These are phyloP conservation scores for Rhinoptilus africanus DNA, from an alignment of 2,113 vertebrate genomes.

Conservation along the genomic window DNA sequence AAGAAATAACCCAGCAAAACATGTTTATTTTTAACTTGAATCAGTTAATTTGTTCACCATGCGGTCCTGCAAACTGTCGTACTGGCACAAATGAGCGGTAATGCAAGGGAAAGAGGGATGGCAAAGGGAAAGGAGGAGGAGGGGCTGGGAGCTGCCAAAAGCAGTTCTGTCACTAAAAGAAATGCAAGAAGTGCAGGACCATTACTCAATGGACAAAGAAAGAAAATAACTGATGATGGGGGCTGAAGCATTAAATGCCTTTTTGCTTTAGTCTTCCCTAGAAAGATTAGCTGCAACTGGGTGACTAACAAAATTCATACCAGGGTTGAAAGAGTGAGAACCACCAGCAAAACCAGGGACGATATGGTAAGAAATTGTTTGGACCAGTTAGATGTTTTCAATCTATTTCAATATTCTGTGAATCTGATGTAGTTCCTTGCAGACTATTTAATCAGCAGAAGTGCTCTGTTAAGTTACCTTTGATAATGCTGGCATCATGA, in stretches of 20 bases:
- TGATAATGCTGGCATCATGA: not conserved
- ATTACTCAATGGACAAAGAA: not conserved
- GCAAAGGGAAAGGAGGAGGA: not conserved
- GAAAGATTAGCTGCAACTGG: not conserved
- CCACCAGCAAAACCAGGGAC: not conserved
- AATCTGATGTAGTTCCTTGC: not conserved
- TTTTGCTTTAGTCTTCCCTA: not conserved
- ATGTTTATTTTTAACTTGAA: conserved; percentile 50
- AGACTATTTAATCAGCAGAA: not conserved
- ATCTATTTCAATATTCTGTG: not conserved
- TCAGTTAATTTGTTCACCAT: conserved; percentile 33
- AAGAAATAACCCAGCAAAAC: conserved; percentile 41
- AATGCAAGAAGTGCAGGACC: not conserved
- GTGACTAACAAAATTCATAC: not conserved
- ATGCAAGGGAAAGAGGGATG: not conserved
- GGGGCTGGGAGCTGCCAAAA: not conserved
- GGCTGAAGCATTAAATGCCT: not conserved
- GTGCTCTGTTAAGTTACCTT: not conserved
- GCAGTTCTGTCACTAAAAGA: not conserved
- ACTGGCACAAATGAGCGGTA: not conserved
- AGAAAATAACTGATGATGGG: not conserved
- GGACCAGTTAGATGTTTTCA: not conserved
- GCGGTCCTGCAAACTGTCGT: conserved; percentile 7
- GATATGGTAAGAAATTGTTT: not conserved
- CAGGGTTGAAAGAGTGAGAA: not conserved